Conservation (phyloP, 2,797 vertebrate species). For the Ficedula albicollis region DNA sequence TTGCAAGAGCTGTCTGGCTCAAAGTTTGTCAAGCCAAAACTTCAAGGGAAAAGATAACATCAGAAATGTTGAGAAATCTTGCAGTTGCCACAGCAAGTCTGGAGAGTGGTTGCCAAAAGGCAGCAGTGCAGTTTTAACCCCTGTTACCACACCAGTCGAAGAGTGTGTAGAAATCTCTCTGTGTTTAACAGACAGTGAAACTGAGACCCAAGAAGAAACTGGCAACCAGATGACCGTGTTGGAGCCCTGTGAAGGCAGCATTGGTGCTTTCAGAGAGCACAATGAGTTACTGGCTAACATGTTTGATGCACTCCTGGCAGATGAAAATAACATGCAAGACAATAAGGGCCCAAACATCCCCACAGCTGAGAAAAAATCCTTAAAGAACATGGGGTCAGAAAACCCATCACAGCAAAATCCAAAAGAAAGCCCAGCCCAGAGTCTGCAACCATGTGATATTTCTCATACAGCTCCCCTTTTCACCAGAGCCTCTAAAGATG, state of each 20-base stretch:
- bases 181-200: background rate
- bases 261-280: background rate
- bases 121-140: conserved; percentile 41
- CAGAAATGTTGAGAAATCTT: background rate
- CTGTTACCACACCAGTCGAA: conserved; percentile 53
- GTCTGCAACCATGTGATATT: background rate
- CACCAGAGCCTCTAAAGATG: background rate
- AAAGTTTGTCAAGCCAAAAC: conserved; percentile 42
- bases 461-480: background rate
- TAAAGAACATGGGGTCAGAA: background rate
- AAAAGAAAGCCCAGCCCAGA: background rate
- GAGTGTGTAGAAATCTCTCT: conserved; percentile 34
- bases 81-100: background rate
- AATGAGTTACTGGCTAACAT: conserved; percentile 57
- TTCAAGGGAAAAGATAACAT: conserved; percentile 3
- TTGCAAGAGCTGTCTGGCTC: conserved; percentile 65
- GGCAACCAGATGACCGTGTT: background rate
- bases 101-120: conserved; percentile 11
- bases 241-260: background rate
- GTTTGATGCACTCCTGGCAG: conserved; percentile 64
- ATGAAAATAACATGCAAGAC: background rate
- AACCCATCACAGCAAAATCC: background rate
- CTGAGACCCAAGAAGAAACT: background rate
- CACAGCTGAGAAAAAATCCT: background rate
- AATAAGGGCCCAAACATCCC: background rate